Evolutionary conservation across 2,888 invertebrate species (phyloP).

Genomic region (Lamellibrachia satsuma): DNA sequence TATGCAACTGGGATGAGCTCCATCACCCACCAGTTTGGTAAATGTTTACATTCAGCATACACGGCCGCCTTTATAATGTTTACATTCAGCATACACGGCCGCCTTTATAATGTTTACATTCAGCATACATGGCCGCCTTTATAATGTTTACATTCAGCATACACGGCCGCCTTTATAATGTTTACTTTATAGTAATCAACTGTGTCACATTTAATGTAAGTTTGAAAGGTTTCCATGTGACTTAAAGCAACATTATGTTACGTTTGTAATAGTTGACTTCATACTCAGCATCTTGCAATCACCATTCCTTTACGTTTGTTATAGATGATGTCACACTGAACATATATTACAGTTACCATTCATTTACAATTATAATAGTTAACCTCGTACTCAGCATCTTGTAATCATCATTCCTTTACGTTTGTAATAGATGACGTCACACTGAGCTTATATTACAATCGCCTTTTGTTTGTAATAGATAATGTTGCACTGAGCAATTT

Average conservation of each 20-base stretch:
- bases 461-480: background rate
- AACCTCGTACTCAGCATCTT: background rate
- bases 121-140: background rate
- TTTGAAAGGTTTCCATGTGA: background rate
- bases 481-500: background rate
- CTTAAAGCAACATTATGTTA: no score
- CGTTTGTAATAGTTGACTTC: no score
- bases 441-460: background rate
- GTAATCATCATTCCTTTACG: background rate
- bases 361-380: background rate
- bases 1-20: background rate
- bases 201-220: background rate
- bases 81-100: background rate
- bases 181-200: background rate
- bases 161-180: background rate
- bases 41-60: background rate
- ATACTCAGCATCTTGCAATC: background rate
- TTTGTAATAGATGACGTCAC: background rate
- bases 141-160: background rate
- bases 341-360: background rate
- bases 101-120: background rate
- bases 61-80: background rate
- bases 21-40: background rate
- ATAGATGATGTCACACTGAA: background rate
- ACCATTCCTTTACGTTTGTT: background rate